Percentiles rank a stretch among this genome's conserved stretches.
phyloP scores from a whole-genome alignment of 2,888 invertebrate genomes.

The Agrotis ipsilon region DNA sequence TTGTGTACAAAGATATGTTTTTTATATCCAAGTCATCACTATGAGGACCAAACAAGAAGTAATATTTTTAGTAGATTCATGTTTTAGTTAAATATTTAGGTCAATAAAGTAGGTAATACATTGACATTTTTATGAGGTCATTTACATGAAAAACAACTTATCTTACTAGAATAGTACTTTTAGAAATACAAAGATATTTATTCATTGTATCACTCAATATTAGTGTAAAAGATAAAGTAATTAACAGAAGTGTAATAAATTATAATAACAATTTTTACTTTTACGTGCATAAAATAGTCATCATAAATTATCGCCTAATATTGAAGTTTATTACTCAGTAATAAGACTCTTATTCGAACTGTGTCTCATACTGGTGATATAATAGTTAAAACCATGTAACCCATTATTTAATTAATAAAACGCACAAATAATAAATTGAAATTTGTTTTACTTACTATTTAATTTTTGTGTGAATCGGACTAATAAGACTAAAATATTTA shows the following conservation, averaged over 20 bases:
- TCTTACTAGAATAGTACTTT: too few species aligned
- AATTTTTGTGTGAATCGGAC: neutral
- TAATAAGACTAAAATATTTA: neutral
- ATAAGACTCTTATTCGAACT: conserved; percentile 11
- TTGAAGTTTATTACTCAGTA: conserved; percentile 9
- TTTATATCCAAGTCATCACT: neutral
- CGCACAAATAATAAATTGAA: neutral
- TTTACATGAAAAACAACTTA: neutral
- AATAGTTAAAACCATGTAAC: conserved; percentile 4
- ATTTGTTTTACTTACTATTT: neutral
- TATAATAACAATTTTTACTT: conserved; percentile 1
- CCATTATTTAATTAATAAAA: neutral
- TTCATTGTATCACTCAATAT: too few species aligned
- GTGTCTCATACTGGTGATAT: conserved; percentile 2
- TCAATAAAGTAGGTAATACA: neutral
- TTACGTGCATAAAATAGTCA: neutral
- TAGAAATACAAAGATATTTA: too few species aligned
- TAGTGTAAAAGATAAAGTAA: conserved; percentile 4
- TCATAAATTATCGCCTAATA: conserved; percentile 3
- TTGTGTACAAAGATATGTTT: neutral
- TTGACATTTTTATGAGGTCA: conserved; percentile 12
- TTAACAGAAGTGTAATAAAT: conserved; percentile 2
- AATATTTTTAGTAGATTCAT: neutral
- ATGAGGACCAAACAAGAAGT: too few species aligned
- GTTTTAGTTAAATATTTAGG: neutral